phyloP scores from a whole-genome alignment of 2,888 invertebrate genomes.

The Phytoseiulus persimilis region DNA sequence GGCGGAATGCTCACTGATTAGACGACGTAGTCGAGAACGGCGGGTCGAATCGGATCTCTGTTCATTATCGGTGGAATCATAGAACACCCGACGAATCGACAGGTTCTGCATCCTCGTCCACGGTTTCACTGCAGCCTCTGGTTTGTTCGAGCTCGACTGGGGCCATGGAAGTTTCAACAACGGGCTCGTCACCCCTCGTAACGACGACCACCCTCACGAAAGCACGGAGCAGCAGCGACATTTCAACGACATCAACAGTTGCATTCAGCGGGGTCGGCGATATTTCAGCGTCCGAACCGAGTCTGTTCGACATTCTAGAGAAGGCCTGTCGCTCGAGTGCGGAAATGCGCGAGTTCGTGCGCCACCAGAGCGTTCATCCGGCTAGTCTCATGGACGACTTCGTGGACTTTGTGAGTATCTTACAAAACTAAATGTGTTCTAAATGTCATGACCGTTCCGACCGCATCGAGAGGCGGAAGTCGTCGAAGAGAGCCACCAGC shows the following conservation, averaged over 20 bases:
- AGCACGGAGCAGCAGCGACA: neutral
- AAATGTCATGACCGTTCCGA: too few species aligned
- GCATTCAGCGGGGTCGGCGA: neutral
- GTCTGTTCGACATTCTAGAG: neutral
- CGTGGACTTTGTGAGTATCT: conserved; percentile 25
- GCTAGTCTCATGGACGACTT: conserved; percentile 9
- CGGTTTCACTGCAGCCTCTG: neutral
- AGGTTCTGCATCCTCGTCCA: neutral
- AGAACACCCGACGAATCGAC: neutral
- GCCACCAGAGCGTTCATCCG: neutral
- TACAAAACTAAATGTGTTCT: neutral
- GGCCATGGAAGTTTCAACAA: neutral
- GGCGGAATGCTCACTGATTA: too few species aligned
- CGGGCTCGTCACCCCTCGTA: neutral
- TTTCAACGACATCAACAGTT: neutral
- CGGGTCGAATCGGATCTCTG: neutral
- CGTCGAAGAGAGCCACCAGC: too few species aligned
- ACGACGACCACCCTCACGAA: neutral
- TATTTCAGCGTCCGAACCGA: neutral
- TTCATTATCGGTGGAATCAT: neutral
- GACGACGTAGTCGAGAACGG: neutral
- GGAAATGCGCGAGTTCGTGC: conserved; percentile 10
- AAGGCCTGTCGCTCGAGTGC: neutral
- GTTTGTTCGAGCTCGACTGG: neutral
- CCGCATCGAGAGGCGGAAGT: too few species aligned